Evolutionary conservation across 2,888 invertebrate species (phyloP).

Genomic region (Andrena flavipes): DNA sequence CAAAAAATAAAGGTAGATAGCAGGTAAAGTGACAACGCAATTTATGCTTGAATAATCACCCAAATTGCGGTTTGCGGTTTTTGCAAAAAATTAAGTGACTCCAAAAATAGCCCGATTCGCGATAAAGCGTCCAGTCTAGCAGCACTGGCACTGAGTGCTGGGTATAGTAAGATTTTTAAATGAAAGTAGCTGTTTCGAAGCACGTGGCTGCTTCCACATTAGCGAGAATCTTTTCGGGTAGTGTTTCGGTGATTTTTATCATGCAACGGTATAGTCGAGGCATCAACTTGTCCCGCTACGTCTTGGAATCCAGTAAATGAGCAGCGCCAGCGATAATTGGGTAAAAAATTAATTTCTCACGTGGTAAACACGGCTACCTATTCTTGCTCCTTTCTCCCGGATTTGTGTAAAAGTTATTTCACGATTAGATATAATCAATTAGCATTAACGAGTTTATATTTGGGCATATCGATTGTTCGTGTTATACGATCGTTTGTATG

Average conservation of each 20-base stretch:
- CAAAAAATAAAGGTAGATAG: too few species aligned
- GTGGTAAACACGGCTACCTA: neutral
- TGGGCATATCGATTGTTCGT: too few species aligned
- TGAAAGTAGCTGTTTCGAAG: neutral
- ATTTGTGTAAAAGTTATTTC: neutral
- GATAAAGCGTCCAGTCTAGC: too few species aligned
- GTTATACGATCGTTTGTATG: too few species aligned
- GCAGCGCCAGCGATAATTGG: neutral
- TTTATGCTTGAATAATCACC: too few species aligned
- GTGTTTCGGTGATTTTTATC: neutral
- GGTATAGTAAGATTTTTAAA: neutral
- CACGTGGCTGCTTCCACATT: neutral
- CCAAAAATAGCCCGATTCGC: too few species aligned
- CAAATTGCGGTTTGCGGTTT: too few species aligned
- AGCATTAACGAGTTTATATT: too few species aligned
- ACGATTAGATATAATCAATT: neutral
- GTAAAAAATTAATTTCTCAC: constrained; percentile 2
- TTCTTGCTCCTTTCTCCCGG: neutral
- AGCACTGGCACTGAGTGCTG: too few species aligned
- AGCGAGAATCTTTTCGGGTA: neutral
- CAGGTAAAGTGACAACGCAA: too few species aligned
- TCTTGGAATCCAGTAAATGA: constrained; percentile 4
- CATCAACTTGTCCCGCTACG: constrained; percentile 14
- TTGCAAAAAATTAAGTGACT: too few species aligned
- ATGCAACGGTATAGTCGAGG: constrained; percentile 23